These are phyloP conservation scores for Apodemus sylvaticus DNA, from an alignment of 2,113 vertebrate genomes.

Conservation along the genomic window DNA sequence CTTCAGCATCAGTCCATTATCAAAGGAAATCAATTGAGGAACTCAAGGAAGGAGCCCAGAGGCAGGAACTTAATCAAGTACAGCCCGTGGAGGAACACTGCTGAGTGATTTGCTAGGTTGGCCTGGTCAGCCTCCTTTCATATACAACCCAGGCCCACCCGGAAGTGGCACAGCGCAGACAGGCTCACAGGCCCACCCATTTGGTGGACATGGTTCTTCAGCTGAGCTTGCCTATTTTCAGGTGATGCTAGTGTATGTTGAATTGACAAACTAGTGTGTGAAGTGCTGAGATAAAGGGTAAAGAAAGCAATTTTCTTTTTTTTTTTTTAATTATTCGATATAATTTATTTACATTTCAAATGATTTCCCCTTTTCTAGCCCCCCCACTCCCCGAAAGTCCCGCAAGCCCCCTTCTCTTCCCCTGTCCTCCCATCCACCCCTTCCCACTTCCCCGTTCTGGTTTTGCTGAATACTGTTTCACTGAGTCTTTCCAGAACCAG, in stretches of 20 bases:
- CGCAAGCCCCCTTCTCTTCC: too few relatives aligned
- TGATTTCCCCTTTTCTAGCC: too few relatives aligned
- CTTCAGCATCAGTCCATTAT: background rate
- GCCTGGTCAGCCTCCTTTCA: background rate
- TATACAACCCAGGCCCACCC: background rate
- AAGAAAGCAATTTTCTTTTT: background rate
- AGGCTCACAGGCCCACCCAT: background rate
- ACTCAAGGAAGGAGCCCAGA: background rate
- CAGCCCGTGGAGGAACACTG: background rate
- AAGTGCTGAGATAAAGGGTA: background rate
- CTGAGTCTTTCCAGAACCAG: too few relatives aligned
- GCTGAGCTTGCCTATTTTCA: background rate
- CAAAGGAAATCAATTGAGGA: background rate
- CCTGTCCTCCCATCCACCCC: too few relatives aligned
- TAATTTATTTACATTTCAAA: too few relatives aligned
- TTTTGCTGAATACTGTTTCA: too few relatives aligned
- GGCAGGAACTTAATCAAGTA: background rate
- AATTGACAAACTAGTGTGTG: background rate
- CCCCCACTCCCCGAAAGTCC: too few relatives aligned
- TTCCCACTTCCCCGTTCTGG: too few relatives aligned
- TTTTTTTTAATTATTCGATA: too few relatives aligned
- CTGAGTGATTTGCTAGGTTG: background rate
- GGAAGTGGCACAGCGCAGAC: background rate
- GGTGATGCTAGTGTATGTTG: background rate
- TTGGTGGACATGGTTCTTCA: background rate